Evolutionary conservation across 92 coral and sea anemone species (phyloP).

Genomic region (Epizoanthus ramosus): DNA sequence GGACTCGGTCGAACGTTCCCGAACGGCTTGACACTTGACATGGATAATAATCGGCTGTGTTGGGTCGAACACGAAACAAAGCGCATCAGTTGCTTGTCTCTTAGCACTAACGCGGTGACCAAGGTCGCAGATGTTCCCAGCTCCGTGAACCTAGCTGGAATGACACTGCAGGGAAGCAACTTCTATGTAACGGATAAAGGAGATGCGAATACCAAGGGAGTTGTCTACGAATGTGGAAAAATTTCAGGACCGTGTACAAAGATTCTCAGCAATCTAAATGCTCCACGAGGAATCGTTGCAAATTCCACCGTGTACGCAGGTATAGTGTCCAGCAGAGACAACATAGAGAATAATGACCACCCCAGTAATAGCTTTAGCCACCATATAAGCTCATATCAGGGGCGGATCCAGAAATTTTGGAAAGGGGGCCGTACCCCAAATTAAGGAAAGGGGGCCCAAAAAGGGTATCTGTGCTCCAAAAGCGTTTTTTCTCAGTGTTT

Average conservation of each 20-base stretch:
- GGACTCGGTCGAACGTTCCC: background rate
- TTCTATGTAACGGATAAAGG: slow-evolving; percentile 29
- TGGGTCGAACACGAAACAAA: slow-evolving; percentile 1
- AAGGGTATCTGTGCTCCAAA: too few relatives aligned
- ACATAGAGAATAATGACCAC: background rate
- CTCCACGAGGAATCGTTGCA: slow-evolving; percentile 29
- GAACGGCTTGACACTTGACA: background rate
- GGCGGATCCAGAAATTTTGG: too few relatives aligned
- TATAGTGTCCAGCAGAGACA: background rate
- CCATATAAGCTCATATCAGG: too few relatives aligned
- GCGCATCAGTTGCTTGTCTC: slow-evolving; percentile 16
- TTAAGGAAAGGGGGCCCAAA: too few relatives aligned
- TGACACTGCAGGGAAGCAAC: slow-evolving; percentile 13
- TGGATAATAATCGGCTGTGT: slow-evolving; percentile 1
- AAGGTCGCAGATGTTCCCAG: slow-evolving; percentile 15
- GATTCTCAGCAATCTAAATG: background rate
- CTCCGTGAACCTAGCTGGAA: background rate
- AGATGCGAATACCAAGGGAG: background rate
- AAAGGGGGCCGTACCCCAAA: too few relatives aligned
- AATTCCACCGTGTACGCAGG: slow-evolving; percentile 26
- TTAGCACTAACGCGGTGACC: background rate
- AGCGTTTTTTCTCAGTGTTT: too few relatives aligned
- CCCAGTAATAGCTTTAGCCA: too few relatives aligned
- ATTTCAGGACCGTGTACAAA: background rate
- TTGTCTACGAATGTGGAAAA: slow-evolving; percentile 14